Conservation (phyloP, 2,888 invertebrate species). For the Eupithecia exiguata region DNA sequence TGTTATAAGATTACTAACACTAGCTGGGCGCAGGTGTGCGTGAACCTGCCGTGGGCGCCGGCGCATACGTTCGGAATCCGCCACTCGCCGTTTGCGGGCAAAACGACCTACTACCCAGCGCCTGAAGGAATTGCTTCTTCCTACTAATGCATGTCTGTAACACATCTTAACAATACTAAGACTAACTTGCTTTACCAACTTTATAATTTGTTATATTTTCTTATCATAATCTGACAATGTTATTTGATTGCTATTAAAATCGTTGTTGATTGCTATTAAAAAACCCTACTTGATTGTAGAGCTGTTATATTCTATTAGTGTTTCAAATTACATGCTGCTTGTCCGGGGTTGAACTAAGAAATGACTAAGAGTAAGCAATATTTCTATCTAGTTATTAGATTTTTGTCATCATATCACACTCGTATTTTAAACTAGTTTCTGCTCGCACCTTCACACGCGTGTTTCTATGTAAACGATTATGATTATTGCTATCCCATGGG, state of each 20-base stretch:
- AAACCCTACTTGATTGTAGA: constrained; percentile 3
- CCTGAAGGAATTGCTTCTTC: constrained; percentile 72
- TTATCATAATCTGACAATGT: constrained; percentile 35
- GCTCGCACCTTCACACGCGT: not conserved
- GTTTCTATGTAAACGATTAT: not conserved
- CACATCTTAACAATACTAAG: constrained; percentile 35
- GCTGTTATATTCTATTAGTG: not conserved
- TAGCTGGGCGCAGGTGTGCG: constrained; percentile 75
- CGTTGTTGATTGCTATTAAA: constrained; percentile 19
- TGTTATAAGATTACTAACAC: constrained; percentile 25
- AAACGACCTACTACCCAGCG: constrained; percentile 69
- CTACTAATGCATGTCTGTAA: constrained; percentile 62
- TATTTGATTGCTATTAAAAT: constrained; percentile 39
- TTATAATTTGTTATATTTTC: constrained; percentile 40
- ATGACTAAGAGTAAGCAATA: constrained; percentile 30
- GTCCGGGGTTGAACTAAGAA: constrained; percentile 29
- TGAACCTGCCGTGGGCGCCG: constrained; percentile 85
- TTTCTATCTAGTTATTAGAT: not conserved
- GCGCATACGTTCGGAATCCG: constrained; percentile 91
- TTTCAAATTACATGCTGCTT: constrained; percentile 41
- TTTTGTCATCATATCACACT: not conserved
- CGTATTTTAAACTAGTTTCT: not conserved
- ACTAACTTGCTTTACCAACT: constrained; percentile 43
- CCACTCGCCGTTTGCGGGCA: constrained; percentile 88
- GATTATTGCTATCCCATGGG: not conserved